A percentile compares a stretch with the other conserved stretches of the same genome.
These are phyloP conservation scores for cattle (Bos taurus) DNA, from an alignment of 2,113 vertebrate genomes.

Conservation along the genomic window ARS-UCD2.0 NC_037346.1:44492001-44492500, in stretches of 20 bases:
- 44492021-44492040: not conserved
- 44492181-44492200: not conserved
- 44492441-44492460: not conserved
- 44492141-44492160: not conserved
- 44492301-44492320: not conserved
- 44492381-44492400: not conserved
- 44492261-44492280: not conserved
- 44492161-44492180: not conserved
- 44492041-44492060: not conserved
- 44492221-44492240: not conserved
- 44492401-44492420: not conserved
- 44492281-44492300: not conserved
- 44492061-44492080: not conserved
- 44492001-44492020: not conserved
- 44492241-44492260: not conserved
- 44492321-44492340: not conserved
- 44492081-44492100: not conserved
- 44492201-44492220: not conserved
- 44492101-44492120: not conserved
- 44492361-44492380: not conserved
- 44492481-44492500: not conserved
- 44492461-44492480: too few relatives aligned
- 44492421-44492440: not conserved
- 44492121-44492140: not conserved
- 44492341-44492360: not conserved